phyloP scores from a whole-genome alignment of 1,140 invertebrate species.

The Oscheius sp. region DNA sequence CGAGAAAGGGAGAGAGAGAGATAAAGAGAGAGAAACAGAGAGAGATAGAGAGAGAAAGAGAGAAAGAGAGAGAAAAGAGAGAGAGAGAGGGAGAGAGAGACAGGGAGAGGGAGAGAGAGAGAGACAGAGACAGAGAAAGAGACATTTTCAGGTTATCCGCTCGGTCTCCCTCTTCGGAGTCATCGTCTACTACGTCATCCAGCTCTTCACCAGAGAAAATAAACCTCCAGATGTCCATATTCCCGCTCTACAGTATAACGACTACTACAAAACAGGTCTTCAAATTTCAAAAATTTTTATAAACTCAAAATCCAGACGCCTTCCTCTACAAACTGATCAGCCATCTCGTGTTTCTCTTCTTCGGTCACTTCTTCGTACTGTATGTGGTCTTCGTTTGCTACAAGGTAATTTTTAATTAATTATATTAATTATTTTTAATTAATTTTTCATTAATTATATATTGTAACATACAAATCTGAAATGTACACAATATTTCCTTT shows the following conservation, averaged over 20 bases:
- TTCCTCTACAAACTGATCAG: neutral
- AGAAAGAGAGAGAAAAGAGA: no score
- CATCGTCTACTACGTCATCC: neutral
- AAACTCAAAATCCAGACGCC: neutral
- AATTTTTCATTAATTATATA: no score
- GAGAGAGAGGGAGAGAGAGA: no score
- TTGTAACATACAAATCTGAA: no score
- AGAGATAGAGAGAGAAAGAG: no score
- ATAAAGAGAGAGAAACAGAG: no score
- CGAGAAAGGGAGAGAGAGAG: no score
- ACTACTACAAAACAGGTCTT: neutral
- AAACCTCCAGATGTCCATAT: neutral
- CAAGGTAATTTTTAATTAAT: no score
- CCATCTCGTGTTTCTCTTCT: neutral
- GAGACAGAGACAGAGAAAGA: no score
- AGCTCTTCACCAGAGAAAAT: neutral
- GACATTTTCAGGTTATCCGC: neutral
- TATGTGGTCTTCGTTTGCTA: neutral
- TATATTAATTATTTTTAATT: no score
- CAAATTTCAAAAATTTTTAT: neutral
- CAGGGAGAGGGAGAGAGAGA: no score
- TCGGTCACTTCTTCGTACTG: neutral
- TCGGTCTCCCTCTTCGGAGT: neutral
- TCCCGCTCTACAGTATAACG: constrained; percentile 4
- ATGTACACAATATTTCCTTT: no score